Base-by-base conservation (phyloP, 2,888 invertebrate species). In the Ametastegia equiseti region DNA sequence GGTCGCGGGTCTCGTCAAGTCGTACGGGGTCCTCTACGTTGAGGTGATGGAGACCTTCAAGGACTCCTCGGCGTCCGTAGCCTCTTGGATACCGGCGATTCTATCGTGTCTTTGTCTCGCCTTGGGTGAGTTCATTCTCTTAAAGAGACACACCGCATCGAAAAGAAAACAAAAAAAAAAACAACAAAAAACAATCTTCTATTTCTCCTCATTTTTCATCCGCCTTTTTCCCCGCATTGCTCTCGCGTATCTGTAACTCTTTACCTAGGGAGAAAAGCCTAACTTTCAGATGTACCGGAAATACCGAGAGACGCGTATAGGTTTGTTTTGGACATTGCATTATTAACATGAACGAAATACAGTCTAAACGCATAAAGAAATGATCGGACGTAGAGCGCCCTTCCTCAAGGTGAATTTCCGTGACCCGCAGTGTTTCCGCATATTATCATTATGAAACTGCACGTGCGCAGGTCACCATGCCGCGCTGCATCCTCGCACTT, bases 61-160 rank as follows among this genome's bases (percentile, higher is more conserved):
- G 0, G 95, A 95, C 79, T 95, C 95, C 0, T 95, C 96, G 0
- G 96, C 95, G 42, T 94, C 95, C 0, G 94, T 96, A 0, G 96
- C 96, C 0, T 96, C 96, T 0, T 96, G 96, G 96, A 96, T 96
- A 85, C 96, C 96, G 0, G 96, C 96, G 0, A 95, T 96, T 45
- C 92, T 96, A 63, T 96, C 96, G 0, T 96, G 96, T 3, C 92
- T 96, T 19, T 96, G 96, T 86, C 92, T 96, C 87, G 96, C 96
- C 19, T 92, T 96, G 36, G 95, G 95, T 95, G 84, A 93, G 93
- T 90, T 80, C 36, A 75, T 54, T 75, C 75, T 54, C 75, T 54
- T 54, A 30, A 33, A 75, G 36, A 54, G 75, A 54, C 33, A 75
- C 75, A 50, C 33, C 75, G 75, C 75, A 50, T 54, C 75, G 54